Evolutionary conservation across 2,113 vertebrate species (phyloP).

Genomic region (Syrmaticus mikado): DNA sequence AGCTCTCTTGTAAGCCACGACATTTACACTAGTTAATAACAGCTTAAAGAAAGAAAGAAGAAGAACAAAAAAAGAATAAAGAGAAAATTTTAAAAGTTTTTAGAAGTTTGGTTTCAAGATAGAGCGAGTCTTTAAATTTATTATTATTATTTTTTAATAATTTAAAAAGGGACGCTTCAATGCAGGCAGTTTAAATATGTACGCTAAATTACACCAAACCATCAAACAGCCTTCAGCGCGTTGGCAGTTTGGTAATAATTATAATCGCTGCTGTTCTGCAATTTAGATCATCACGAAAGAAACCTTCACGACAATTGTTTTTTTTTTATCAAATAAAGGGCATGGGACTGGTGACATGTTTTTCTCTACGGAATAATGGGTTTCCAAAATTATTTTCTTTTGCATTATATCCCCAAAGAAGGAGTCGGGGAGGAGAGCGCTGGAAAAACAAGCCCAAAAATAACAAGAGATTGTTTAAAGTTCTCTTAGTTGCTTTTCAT

Average conservation of each 20-base stretch:
- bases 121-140: background rate
- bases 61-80: background rate
- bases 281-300: slow-evolving; percentile 8
- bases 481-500: slow-evolving; percentile 83
- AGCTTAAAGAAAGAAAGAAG: background rate
- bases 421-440: background rate
- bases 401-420: slow-evolving; percentile 39
- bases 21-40: background rate
- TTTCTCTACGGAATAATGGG: slow-evolving; percentile 32
- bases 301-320: background rate
- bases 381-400: slow-evolving; percentile 67
- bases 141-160: too few relatives aligned
- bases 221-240: background rate
- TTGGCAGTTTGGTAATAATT: slow-evolving; percentile 34
- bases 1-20: background rate
- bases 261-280: background rate
- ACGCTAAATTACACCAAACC: background rate
- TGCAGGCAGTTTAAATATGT: background rate
- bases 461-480: slow-evolving; percentile 85
- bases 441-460: slow-evolving; percentile 78
- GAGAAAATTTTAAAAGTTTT: background rate
- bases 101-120: background rate
- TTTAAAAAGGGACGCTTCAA: background rate
- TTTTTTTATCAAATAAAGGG: slow-evolving; percentile 25
- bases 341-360: slow-evolving; percentile 42